phyloP scores from a whole-genome alignment of 2,888 invertebrate species.

The Polydrusus tereticollis region DNA sequence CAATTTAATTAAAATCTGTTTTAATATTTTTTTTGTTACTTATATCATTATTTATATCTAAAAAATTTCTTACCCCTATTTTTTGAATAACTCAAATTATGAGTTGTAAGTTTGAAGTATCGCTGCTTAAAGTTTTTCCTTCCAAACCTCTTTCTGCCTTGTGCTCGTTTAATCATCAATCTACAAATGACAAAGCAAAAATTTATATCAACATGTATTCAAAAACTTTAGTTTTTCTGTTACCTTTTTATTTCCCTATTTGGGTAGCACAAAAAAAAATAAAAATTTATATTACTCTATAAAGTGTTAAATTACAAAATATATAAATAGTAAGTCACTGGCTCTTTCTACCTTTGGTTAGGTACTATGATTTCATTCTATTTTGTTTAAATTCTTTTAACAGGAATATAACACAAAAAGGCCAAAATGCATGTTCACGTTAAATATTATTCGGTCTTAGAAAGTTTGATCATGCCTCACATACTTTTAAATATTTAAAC shows the following conservation, averaged over 20 bases:
- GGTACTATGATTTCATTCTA: no score
- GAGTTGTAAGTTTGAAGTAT: conserved; percentile 90
- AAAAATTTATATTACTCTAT: conserved; percentile 23
- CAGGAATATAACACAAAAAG: no score
- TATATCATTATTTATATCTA: not conserved
- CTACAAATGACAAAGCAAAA: conserved; percentile 68
- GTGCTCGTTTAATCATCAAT: conserved; percentile 91
- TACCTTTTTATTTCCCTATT: conserved; percentile 61
- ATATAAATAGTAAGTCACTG: no score
- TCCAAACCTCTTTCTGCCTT: conserved; percentile 84
- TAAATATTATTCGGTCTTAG: no score
- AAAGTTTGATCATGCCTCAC: no score
- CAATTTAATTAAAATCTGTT: no score
- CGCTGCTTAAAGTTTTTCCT: conserved; percentile 86
- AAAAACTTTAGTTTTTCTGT: not conserved
- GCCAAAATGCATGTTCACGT: no score
- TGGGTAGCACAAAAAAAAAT: conserved; percentile 50
- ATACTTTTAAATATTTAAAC: no score
- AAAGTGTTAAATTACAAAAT: not conserved
- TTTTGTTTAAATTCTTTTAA: no score
- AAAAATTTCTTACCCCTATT: conserved; percentile 69
- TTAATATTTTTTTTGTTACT: no score
- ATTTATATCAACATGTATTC: conserved; percentile 24
- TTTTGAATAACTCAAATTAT: conserved; percentile 76
- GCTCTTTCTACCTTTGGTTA: no score